Evolutionary conservation across 2,797 vertebrate genomes (phyloP).

Genomic region (Mycteria americana): DNA sequence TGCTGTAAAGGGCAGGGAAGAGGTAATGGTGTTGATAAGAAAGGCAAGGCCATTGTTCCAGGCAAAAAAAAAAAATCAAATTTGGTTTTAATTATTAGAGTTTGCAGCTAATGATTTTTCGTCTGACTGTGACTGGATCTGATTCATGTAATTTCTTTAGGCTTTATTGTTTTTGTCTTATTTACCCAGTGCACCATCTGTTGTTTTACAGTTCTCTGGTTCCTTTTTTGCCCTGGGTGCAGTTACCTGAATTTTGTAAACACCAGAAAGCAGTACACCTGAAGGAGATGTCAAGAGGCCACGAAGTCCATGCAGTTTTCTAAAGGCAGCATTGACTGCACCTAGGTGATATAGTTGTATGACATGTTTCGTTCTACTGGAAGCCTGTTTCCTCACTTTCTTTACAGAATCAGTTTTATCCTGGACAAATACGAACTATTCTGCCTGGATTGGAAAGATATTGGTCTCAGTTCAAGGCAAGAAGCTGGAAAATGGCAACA

Average conservation of each 20-base stretch:
- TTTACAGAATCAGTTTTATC: not conserved
- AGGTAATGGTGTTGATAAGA: not conserved
- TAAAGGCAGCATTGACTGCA: not conserved
- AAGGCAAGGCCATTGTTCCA: not conserved
- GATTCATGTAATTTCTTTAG: not conserved
- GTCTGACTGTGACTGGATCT: not conserved
- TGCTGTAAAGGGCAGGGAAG: not conserved
- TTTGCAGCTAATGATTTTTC: not conserved
- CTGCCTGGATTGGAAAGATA: not conserved
- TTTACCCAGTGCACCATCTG: not conserved
- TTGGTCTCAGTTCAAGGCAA: not conserved
- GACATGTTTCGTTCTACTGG: not conserved
- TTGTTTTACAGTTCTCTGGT: not conserved
- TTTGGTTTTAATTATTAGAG: not conserved
- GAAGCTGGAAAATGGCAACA: not conserved
- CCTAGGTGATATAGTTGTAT: not conserved
- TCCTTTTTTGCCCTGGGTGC: not conserved
- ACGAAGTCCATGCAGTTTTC: not conserved
- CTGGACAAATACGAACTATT: not conserved
- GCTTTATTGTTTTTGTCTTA: not conserved
- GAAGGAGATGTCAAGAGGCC: not conserved
- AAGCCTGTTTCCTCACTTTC: not conserved
- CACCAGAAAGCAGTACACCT: not conserved
- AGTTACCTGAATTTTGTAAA: not conserved
- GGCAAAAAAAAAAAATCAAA: not conserved